These are phyloP conservation scores for Cyclophora albipunctata DNA, from an alignment of 2,888 invertebrate species.

Conservation along the genomic window DNA sequence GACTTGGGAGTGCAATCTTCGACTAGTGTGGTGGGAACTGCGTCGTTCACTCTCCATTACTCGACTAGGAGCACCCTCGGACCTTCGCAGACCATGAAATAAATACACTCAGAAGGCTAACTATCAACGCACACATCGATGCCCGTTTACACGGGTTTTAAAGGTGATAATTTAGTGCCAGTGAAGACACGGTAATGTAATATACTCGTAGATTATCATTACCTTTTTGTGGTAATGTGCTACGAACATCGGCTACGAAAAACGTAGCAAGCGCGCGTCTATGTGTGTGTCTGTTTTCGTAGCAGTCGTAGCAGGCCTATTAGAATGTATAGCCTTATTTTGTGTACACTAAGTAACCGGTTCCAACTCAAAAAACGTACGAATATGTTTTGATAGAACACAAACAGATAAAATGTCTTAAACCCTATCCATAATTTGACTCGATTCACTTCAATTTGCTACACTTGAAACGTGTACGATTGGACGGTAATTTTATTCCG, in stretches of 20 bases:
- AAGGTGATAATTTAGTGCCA: too few relatives aligned
- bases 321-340: neutral
- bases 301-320: too few relatives aligned
- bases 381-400: constrained; percentile 32
- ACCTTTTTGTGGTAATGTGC: too few relatives aligned
- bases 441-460: constrained; percentile 9
- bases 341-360: neutral
- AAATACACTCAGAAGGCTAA: constrained; percentile 17
- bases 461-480: constrained; percentile 8
- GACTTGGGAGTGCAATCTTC: constrained; percentile 45
- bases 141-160: neutral
- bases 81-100: constrained; percentile 31
- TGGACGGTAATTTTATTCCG: constrained; percentile 15
- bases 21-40: constrained; percentile 33
- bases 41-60: constrained; percentile 40
- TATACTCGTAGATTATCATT: too few relatives aligned
- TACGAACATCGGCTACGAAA: too few relatives aligned
- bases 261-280: too few relatives aligned
- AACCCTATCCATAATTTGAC: constrained; percentile 10
- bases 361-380: neutral
- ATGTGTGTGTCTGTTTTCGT: too few relatives aligned
- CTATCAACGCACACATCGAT: constrained; percentile 33
- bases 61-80: constrained; percentile 27
- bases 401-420: constrained; percentile 22
- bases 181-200: too few relatives aligned